Evolutionary conservation across 2,113 vertebrate species (phyloP).

Genomic region (human): DNA sequence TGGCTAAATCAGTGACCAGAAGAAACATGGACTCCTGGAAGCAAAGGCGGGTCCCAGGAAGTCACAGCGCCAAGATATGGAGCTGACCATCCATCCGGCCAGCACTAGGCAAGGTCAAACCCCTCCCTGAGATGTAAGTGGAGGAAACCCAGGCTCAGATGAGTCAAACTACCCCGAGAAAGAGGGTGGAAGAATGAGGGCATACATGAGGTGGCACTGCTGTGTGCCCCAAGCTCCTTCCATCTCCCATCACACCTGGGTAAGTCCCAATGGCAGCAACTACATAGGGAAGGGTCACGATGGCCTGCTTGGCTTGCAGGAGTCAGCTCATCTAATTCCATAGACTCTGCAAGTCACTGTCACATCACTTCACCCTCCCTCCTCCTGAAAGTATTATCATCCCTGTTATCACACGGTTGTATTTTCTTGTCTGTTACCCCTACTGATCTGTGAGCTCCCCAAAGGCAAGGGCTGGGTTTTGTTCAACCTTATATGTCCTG

Average conservation of each 20-base stretch:
- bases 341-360: not conserved
- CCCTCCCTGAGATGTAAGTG: not conserved
- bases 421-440: not conserved
- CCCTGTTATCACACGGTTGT: too few relatives aligned
- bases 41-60: not conserved
- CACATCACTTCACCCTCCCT: not conserved
- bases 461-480: not conserved
- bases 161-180: too few relatives aligned
- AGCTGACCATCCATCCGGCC: not conserved
- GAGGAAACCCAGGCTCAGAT: not conserved
- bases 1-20: not conserved
- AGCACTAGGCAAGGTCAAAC: not conserved
- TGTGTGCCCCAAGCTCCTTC: not conserved
- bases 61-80: not conserved
- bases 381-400: not conserved
- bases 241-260: not conserved
- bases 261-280: rapidly evolving
- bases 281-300: not conserved
- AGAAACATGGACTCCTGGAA: not conserved
- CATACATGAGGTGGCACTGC: rapidly evolving
- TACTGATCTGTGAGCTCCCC: not conserved
- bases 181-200: not conserved
- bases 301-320: not conserved
- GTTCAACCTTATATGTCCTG: not conserved
- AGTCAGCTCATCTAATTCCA: not conserved